Evolutionary conservation across 2,888 invertebrate genomes (phyloP), one percentile per base, ranked within the genome.

Genomic region (Hypercompe scribonia): DNA sequence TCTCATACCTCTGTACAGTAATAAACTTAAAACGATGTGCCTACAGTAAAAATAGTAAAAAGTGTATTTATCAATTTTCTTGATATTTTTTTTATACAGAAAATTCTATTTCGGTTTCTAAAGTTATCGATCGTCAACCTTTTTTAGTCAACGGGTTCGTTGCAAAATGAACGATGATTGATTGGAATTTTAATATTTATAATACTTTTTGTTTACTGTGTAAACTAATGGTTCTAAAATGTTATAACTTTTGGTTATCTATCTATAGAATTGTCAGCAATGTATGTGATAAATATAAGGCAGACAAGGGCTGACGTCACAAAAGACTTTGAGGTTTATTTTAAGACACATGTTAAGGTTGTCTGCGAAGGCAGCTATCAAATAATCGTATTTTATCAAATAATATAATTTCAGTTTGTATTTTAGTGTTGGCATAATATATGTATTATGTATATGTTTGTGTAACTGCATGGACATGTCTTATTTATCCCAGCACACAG

Each of bases 281-380:
- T 28, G 21, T 42, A 66, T 66, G 4, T 21, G 42, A 66, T 66
- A 21, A 66, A 42, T 42, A 31, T 42, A 21, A 31, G 31, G 31
- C 42, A 4, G 21, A 66, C 31, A 42, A 31, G 21, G 42, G 21
- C 34, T 42, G 21, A 42, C 65, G 65, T 31, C 39, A 66, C 31
- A 31, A 66, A 66, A 42, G 66, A 66, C 42, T 66, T 58, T 28
- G 28, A 31, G 66, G 31, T 42, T 42, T 46, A 66, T 66, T 66
- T 66, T 46, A 31, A 13, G 31, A 42, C 3, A 11, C 31, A 66
- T 46, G 28, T 66, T 46, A 21, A 66, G 28, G 28, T 58, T 58
- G 31, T 46, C 31, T 5, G 42, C 31, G 24, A 66, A 66, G 66
- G 21, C 42, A 42, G 31, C 24, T 21, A 31, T 28, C 15, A 18